Percentiles rank a stretch among this genome's conserved stretches.
Evolutionary conservation across 2,797 vertebrate species (phyloP).

Genomic region (Gobio occitaniae): DNA sequence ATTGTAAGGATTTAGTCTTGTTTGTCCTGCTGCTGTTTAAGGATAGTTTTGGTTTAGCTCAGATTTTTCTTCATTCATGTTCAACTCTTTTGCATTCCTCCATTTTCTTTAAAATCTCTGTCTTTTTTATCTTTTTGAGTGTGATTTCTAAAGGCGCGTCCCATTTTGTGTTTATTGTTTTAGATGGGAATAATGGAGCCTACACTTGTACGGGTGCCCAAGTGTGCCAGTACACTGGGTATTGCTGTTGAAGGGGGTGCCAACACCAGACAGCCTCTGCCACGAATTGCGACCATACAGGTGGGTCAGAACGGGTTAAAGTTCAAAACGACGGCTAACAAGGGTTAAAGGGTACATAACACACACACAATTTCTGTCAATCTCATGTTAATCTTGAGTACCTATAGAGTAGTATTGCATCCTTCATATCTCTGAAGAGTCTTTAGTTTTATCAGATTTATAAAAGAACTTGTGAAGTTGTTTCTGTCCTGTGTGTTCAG

Average conservation of each 20-base stretch:
- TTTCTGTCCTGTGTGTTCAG: no score
- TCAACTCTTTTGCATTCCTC: not conserved
- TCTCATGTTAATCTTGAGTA: no score
- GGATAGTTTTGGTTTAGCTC: not conserved
- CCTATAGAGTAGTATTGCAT: no score
- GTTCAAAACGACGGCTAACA: not conserved
- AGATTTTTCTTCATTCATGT: constrained; percentile 18
- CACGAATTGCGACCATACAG: constrained; percentile 95
- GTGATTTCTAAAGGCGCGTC: not conserved
- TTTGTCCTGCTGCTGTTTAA: not conserved
- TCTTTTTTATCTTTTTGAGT: not conserved
- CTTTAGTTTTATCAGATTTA: no score
- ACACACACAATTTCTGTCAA: no score
- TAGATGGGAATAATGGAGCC: constrained; percentile 82
- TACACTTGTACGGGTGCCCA: constrained; percentile 84
- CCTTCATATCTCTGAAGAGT: no score
- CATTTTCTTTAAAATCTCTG: not conserved
- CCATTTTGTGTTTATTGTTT: constrained; percentile 15
- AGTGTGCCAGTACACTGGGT: constrained; percentile 88
- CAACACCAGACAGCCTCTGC: constrained; percentile 92
- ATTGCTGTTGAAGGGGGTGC: constrained; percentile 96
- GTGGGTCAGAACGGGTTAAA: constrained; percentile 68
- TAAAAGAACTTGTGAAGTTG: no score
- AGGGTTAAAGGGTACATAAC: not conserved
- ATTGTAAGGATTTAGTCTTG: not conserved